A percentile compares a stretch with the other conserved stretches of the same genome.
Conservation (phyloP, 1,140 invertebrate species). For the Habropoda laboriosa region DNA sequence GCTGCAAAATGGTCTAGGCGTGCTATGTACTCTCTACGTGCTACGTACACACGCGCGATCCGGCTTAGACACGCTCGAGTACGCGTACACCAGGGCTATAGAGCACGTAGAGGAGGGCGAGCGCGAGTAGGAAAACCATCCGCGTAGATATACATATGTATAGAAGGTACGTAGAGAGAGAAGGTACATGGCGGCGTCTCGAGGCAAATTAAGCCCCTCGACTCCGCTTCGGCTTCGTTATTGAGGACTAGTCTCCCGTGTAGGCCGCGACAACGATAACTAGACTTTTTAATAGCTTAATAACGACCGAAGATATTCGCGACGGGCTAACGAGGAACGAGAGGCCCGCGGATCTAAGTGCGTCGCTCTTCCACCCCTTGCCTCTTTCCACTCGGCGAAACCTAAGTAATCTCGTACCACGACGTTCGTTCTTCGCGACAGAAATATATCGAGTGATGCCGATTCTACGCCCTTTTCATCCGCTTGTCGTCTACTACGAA, state of each 20-base stretch:
- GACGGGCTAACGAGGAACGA: conserved; percentile 39
- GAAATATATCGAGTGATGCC: not conserved
- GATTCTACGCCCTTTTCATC: not conserved
- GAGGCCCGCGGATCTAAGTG: not conserved
- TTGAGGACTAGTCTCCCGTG: conserved; percentile 55
- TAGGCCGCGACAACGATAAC: conserved; percentile 53
- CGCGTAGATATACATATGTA: conserved; percentile 6
- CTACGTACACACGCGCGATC: conserved; percentile 17
- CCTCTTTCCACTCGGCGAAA: not conserved
- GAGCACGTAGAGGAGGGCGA: not conserved
- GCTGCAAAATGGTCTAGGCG: conserved; percentile 73
- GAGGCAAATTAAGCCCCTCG: conserved; percentile 65
- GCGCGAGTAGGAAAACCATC: conserved; percentile 34
- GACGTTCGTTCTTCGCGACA: not conserved
- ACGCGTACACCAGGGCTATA: conserved; percentile 4
- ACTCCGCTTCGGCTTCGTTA: conserved; percentile 65
- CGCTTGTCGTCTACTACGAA: not conserved
- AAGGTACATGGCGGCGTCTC: conserved; percentile 52
- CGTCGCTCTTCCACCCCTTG: not conserved
- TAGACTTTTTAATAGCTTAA: conserved; percentile 65
- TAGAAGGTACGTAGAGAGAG: not conserved
- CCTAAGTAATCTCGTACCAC: not conserved
- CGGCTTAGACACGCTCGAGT: conserved; percentile 29
- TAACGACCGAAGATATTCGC: conserved; percentile 47
- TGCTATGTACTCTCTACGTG: conserved; percentile 55